Percentiles rank a stretch among this genome's conserved stretches.
Evolutionary conservation across 2,113 vertebrate species (phyloP).

Genomic region (Microcebus griseorufus): DNA sequence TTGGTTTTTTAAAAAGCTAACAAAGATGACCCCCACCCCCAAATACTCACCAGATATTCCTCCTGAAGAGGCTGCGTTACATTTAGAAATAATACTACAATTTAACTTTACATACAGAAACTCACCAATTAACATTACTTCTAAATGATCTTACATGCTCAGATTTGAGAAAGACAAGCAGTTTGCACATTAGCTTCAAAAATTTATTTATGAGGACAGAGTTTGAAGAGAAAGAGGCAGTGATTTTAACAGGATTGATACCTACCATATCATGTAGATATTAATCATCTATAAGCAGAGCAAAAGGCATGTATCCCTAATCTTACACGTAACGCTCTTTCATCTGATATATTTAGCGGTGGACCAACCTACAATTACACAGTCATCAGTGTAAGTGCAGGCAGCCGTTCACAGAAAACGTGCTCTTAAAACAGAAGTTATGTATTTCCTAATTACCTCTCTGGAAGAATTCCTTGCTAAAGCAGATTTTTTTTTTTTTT

Average conservation of each 20-base stretch:
- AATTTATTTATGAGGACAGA: constrained; percentile 31
- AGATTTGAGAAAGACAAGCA: background rate
- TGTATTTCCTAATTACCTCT: constrained; percentile 53
- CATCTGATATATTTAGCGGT: background rate
- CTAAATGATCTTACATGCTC: constrained; percentile 48
- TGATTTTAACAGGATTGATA: constrained; percentile 35
- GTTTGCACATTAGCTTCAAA: constrained; percentile 39
- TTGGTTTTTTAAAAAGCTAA: constrained; percentile 47
- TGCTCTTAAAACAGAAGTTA: constrained; percentile 52
- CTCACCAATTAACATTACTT: constrained; percentile 51
- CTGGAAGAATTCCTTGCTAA: constrained; percentile 45
- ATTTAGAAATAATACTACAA: constrained; percentile 17
- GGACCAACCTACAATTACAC: background rate
- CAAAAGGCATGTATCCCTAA: background rate
- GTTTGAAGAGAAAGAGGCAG: constrained; percentile 53
- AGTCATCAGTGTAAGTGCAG: constrained; percentile 40
- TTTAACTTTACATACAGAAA: background rate
- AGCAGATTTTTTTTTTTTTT: background rate
- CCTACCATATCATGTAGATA: background rate
- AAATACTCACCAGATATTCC: background rate
- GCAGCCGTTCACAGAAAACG: background rate
- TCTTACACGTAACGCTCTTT: background rate
- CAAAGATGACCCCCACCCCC: background rate
- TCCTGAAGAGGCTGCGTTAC: constrained; percentile 8
- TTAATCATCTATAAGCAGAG: background rate